Conservation (phyloP, 2,888 invertebrate genomes). For the Chamaedrilus cognettii region DNA sequence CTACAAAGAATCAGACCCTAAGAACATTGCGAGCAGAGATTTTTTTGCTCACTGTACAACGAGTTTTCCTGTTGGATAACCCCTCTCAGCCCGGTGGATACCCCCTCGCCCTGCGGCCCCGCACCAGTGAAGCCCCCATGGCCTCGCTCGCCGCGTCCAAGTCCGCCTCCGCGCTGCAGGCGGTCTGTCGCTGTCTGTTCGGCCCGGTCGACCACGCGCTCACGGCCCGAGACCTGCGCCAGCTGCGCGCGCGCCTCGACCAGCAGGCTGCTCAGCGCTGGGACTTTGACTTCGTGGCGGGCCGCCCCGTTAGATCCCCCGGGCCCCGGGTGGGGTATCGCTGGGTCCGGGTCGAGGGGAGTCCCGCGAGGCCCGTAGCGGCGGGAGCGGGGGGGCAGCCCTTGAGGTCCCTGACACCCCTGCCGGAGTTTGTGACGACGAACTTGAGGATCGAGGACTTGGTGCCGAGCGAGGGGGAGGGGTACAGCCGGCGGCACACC, state of each 20-base stretch:
- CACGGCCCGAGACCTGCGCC: not conserved
- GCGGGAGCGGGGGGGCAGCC: too few species aligned
- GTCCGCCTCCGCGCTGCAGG: too few species aligned
- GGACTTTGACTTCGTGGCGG: not conserved
- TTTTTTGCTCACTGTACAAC: too few species aligned
- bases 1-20: too few species aligned
- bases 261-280: not conserved
- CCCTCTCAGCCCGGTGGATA: too few species aligned
- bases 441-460: not conserved
- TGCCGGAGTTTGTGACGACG: not conserved
- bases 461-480: not conserved
- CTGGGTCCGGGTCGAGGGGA: not conserved
- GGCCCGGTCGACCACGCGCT: not conserved
- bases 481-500: not conserved
- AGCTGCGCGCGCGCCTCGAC: not conserved
- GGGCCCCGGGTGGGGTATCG: not conserved
- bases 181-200: conserved; percentile 1
- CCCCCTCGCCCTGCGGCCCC: too few species aligned
- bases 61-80: too few species aligned
- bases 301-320: not conserved
- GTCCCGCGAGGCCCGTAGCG: not conserved
- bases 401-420: not conserved
- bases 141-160: too few species aligned
- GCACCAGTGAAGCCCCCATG: too few species aligned
- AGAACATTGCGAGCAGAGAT: too few species aligned